These are phyloP conservation scores for Campoletis raptor DNA, from an alignment of 2,888 invertebrate genomes.

Conservation along the genomic window DNA sequence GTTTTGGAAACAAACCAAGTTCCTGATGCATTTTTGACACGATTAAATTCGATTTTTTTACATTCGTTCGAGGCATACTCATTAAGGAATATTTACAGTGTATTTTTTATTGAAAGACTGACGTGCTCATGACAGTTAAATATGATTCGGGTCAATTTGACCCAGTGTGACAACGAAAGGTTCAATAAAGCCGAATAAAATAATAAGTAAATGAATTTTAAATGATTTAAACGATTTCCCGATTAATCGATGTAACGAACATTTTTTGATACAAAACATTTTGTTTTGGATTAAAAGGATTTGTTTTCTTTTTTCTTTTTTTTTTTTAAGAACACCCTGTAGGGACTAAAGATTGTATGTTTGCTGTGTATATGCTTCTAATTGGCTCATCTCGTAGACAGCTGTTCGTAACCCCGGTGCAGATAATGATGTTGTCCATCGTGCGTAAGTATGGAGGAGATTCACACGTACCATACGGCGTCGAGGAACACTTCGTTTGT, in stretches of 20 bases:
- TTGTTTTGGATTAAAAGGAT: not conserved
- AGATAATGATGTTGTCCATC: slow-evolving; percentile 66
- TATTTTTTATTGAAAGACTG: too few species aligned
- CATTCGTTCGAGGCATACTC: too few species aligned
- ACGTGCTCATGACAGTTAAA: too few species aligned
- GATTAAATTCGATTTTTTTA: too few species aligned
- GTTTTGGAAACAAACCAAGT: too few species aligned
- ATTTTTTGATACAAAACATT: not conserved
- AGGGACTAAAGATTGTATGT: slow-evolving; percentile 33
- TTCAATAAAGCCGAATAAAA: too few species aligned
- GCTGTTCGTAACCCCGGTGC: slow-evolving; percentile 66
- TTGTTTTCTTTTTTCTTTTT: not conserved
- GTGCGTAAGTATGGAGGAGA: slow-evolving; percentile 30
- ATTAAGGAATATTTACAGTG: too few species aligned
- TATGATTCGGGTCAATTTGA: too few species aligned
- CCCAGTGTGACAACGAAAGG: too few species aligned
- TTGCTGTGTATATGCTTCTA: slow-evolving; percentile 55
- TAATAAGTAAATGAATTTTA: too few species aligned
- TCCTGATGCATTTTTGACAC: too few species aligned
- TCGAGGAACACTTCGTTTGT: slow-evolving; percentile 49
- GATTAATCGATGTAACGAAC: not conserved
- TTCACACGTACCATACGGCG: slow-evolving; percentile 53
- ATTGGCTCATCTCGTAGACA: slow-evolving; percentile 70
- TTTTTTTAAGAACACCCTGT: slow-evolving; percentile 7
- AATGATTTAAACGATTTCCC: too few species aligned